Conservation (phyloP, 2,113 vertebrate genomes). For the Megaleporinus macrocephalus region DNA sequence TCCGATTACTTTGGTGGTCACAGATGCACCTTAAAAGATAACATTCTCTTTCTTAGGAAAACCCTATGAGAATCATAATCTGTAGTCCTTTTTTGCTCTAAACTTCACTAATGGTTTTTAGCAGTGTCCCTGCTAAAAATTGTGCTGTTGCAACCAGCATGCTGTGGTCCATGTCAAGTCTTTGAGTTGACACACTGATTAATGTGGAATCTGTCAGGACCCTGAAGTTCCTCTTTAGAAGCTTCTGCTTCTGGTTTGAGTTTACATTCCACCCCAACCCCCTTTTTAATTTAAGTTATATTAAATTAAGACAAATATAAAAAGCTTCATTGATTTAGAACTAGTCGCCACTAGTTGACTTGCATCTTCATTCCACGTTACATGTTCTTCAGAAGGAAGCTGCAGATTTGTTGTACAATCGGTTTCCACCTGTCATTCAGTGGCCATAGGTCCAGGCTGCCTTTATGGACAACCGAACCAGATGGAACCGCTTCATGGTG, state of each 20-base stretch:
- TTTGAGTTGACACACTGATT: neutral
- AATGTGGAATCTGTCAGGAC: neutral
- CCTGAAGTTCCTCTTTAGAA: neutral
- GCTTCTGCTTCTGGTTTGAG: neutral
- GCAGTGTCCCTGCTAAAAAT: neutral
- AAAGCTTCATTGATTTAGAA: neutral
- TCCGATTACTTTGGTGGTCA: conserved; percentile 40
- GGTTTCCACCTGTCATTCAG: neutral
- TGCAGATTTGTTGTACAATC: neutral
- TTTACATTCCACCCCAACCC: neutral
- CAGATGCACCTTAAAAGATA: conserved; percentile 29
- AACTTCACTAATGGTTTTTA: neutral
- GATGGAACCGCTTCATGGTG: neutral
- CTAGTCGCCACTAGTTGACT: neutral
- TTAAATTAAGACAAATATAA: neutral
- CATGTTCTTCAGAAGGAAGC: neutral
- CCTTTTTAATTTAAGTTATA: neutral
- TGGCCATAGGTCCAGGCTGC: neutral
- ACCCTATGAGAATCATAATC: conserved; percentile 21
- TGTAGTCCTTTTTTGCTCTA: conserved; percentile 15
- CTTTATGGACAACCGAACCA: neutral
- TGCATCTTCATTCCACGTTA: neutral
- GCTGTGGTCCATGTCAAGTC: neutral
- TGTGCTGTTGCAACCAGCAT: neutral
- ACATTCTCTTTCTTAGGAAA: conserved; percentile 30